phyloP scores from a whole-genome alignment of 1,140 invertebrate genomes.

The Acromyrmex echinatior region DNA sequence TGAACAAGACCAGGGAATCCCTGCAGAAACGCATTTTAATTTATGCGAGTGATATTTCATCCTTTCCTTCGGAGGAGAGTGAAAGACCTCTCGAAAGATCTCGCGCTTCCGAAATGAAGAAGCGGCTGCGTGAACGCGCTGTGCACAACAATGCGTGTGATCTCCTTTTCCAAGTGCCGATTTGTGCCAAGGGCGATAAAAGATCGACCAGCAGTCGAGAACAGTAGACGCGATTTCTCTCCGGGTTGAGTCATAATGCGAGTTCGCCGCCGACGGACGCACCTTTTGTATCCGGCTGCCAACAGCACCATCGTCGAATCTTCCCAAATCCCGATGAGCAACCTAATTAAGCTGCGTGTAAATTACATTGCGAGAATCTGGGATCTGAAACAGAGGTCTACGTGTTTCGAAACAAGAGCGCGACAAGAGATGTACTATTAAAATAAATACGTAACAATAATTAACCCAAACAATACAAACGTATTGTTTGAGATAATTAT shows the following conservation, averaged over 20 bases:
- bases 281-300: slow-evolving; percentile 2
- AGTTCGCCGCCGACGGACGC: background rate
- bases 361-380: background rate
- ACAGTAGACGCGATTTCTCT: slow-evolving; percentile 61
- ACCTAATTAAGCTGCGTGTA: background rate
- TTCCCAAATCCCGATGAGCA: background rate
- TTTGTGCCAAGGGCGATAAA: slow-evolving; percentile 80
- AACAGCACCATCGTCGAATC: background rate
- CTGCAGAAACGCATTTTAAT: background rate
- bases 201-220: slow-evolving; percentile 63
- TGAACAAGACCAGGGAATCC: slow-evolving; percentile 6
- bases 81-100: slow-evolving; percentile 28
- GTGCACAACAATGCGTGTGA: slow-evolving; percentile 50
- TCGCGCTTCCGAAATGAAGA: slow-evolving; percentile 1
- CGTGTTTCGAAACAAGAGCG: slow-evolving; percentile 28
- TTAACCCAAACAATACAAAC: background rate
- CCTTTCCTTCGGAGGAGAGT: background rate
- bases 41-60: slow-evolving; percentile 1
- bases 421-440: background rate
- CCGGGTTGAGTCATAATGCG: slow-evolving; percentile 55
- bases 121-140: background rate
- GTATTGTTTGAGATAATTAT: background rate
- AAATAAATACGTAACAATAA: background rate
- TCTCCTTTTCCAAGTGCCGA: slow-evolving; percentile 70
- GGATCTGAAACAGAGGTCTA: background rate